phyloP scores from a whole-genome alignment of 2,797 vertebrate genomes.

The Poecilia picta region DNA sequence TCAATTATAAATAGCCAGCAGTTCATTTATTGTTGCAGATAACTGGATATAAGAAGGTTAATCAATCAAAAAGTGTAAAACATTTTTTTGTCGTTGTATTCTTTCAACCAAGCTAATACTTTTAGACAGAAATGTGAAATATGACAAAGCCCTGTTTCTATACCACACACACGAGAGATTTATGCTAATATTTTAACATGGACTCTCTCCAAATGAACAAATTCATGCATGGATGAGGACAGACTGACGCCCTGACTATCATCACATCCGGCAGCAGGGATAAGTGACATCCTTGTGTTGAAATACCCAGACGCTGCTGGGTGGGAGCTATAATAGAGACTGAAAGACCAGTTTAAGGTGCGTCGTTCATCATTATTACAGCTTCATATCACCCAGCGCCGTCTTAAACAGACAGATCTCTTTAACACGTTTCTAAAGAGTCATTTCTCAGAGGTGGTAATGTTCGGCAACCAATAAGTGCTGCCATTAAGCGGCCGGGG shows the following conservation, averaged over 20 bases:
- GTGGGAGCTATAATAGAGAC: constrained; percentile 39
- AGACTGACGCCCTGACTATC: constrained; percentile 55
- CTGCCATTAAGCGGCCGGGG: constrained; percentile 54
- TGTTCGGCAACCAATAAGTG: constrained; percentile 54
- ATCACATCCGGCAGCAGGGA: constrained; percentile 48
- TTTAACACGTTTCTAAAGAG: constrained; percentile 59
- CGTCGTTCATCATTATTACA: constrained; percentile 64
- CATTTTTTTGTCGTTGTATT: constrained; percentile 8
- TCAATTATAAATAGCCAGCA: not conserved
- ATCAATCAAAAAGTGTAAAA: not conserved
- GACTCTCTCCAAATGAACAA: constrained; percentile 53
- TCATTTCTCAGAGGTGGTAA: constrained; percentile 55
- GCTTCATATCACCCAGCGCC: constrained; percentile 26
- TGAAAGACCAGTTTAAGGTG: constrained; percentile 37
- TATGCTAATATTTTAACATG: constrained; percentile 61
- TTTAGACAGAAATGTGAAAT: constrained; percentile 30
- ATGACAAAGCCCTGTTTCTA: constrained; percentile 44
- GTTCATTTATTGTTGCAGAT: not conserved
- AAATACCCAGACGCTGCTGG: constrained; percentile 40
- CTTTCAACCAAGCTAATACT: constrained; percentile 15
- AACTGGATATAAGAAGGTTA: not conserved
- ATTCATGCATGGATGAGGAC: constrained; percentile 52
- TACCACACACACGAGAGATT: constrained; percentile 28
- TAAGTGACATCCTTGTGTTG: constrained; percentile 51
- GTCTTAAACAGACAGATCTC: constrained; percentile 53